Base-by-base conservation (phyloP, 2,113 vertebrate genomes). In the Rhea americana region DNA sequence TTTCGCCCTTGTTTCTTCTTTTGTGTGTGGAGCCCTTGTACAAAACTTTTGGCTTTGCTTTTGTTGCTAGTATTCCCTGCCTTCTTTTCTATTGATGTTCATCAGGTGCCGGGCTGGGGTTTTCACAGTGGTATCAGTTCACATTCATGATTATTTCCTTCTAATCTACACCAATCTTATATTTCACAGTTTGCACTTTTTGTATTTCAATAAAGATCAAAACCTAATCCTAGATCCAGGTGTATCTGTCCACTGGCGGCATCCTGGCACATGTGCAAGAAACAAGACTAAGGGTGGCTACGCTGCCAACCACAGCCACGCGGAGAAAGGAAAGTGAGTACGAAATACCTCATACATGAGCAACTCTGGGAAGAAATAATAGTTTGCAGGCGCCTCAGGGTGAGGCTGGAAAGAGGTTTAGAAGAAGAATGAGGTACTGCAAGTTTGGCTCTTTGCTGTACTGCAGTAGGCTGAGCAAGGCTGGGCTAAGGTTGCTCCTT, bases 191-290 rank as follows among this genome's bases (percentile, higher is more conserved):
- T 97, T 97, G 97, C 97, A 98, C 97, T 97, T 98, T 98, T 98
- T 98, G 92, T 98, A 98, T 97, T 97, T 98, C 97, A 98, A 98
- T 98, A 98, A 98, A 98, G 96, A 96, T 91, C 12, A 70, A 96
- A 94, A 87, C 81, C 56, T 94, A 96, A 90, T 93, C 94, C 76
- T 61, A 90, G 61, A 58, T 70, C 26, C 45, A 85, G 67, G 51
- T 83, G 78, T 88, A 43, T 94, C 72, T 91, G 55, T 97, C 58
- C 11, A 26, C 56, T 37, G 72, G 74, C 62, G 83, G 83, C 67
- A 63, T 76, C 79, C 80, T 37, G 63, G 71, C 66, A 63, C 22
- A 7, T 73, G 43, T 77, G 4, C 58, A 37, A 22, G 58, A 39
- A 84, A 25, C 16, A 82, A 47, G 76, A 56, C 35, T 26, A 28